A percentile compares a stretch with the other conserved stretches of the same genome.
These are phyloP conservation scores for Triops cancriformis DNA, from an alignment of 1,140 invertebrate species.

Conservation along the genomic window DNA sequence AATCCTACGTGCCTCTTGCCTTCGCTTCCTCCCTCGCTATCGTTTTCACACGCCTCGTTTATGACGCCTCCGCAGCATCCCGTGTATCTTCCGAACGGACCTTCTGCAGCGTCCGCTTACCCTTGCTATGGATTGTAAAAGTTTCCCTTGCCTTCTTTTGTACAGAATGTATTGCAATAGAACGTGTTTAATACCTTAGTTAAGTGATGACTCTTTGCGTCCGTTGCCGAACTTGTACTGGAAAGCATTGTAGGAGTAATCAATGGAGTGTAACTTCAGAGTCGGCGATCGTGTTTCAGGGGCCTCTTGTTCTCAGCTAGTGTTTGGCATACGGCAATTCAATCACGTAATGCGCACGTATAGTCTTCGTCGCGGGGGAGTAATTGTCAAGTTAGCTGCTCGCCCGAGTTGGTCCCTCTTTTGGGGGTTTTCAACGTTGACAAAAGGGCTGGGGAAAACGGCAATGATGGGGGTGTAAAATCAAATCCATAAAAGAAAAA, in stretches of 20 bases:
- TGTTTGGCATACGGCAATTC: background rate
- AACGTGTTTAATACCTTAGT: background rate
- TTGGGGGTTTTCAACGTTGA: background rate
- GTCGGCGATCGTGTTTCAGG: background rate
- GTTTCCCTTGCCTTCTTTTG: background rate
- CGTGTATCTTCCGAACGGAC: background rate
- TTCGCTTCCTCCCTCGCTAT: background rate
- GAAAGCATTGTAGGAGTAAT: background rate
- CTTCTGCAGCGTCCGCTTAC: background rate
- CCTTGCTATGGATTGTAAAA: background rate
- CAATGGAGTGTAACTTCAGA: constrained; percentile 3
- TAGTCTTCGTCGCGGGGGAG: background rate
- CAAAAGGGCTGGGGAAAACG: background rate
- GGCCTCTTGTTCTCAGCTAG: background rate
- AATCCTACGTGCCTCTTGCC: background rate
- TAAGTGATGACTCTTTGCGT: no score
- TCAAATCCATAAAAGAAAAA: background rate
- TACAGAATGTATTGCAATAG: background rate
- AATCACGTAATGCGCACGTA: background rate
- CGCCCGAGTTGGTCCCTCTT: background rate
- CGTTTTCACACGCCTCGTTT: background rate
- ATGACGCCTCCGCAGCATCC: constrained; percentile 5
- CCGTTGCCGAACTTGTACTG: no score
- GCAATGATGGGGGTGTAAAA: constrained; percentile 1
- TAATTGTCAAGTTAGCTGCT: constrained; percentile 14